phyloP scores from a whole-genome alignment of 2,888 invertebrate genomes.

The Galeopsomyia nigrocyanea region DNA sequence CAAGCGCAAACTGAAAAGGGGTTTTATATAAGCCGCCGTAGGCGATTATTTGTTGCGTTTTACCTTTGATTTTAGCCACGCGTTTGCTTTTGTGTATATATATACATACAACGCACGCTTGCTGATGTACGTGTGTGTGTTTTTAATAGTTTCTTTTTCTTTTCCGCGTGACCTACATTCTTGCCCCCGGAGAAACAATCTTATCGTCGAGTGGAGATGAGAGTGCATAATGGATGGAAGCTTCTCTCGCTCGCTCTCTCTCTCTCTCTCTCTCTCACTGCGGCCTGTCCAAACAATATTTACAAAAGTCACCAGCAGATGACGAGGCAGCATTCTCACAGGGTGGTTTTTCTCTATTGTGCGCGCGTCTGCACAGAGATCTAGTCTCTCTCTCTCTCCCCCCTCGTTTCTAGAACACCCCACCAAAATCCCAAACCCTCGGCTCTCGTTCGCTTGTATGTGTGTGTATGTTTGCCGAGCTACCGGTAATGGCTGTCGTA shows the following conservation, averaged over 20 bases:
- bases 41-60: not conserved
- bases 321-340: conserved; percentile 57
- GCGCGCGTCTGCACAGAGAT: conserved; percentile 1
- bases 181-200: no score
- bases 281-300: conserved; percentile 57
- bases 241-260: no score
- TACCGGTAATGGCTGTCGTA: conserved; percentile 63
- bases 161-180: no score
- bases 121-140: not conserved
- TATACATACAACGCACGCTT: no score
- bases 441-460: conserved; percentile 16
- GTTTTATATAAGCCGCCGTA: conserved; percentile 16
- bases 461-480: conserved; percentile 57
- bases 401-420: conserved; percentile 40
- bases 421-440: conserved; percentile 40
- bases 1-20: conserved; percentile 50
- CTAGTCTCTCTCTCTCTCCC: conserved; percentile 25
- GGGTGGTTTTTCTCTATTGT: conserved; percentile 51
- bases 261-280: not conserved
- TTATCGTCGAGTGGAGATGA: no score
- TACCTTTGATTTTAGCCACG: conserved; percentile 26
- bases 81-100: not conserved
- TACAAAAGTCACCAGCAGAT: conserved; percentile 68
- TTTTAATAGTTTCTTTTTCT: no score
- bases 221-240: no score